These are phyloP conservation scores for Aphelinus atriplicis DNA, from an alignment of 1,140 invertebrate species.

Conservation along the genomic window DNA sequence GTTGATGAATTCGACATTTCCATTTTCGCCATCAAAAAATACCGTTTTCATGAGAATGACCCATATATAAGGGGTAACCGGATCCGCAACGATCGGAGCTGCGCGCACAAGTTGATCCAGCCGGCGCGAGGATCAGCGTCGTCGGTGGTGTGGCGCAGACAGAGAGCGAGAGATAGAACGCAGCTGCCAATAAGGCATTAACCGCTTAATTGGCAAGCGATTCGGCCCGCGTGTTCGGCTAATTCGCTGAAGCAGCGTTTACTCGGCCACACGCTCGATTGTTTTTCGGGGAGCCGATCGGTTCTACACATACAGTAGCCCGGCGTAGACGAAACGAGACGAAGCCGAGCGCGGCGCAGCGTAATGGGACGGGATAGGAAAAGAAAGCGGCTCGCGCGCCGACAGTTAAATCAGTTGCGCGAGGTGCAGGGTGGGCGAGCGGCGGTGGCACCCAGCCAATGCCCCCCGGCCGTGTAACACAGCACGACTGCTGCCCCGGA, in stretches of 20 bases:
- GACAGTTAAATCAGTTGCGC: constrained; percentile 55
- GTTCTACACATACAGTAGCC: too few relatives aligned
- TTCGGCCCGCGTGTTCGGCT: background rate
- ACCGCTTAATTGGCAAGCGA: constrained; percentile 8
- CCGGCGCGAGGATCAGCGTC: background rate
- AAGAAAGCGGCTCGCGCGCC: constrained; percentile 9
- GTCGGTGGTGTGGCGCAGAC: background rate
- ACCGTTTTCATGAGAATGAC: too few relatives aligned
- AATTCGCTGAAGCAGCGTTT: background rate
- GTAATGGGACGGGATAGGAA: background rate
- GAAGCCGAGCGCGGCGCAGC: background rate
- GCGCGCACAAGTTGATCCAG: background rate
- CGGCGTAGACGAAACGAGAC: too few relatives aligned
- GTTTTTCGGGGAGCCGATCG: background rate
- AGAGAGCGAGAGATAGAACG: too few relatives aligned
- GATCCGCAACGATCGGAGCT: too few relatives aligned
- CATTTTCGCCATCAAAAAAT: too few relatives aligned
- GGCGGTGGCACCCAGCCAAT: constrained; percentile 57
- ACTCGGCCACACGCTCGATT: background rate
- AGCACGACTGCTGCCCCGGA: constrained; percentile 14
- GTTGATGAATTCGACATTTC: too few relatives aligned
- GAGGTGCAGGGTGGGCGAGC: constrained; percentile 44
- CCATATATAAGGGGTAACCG: too few relatives aligned
- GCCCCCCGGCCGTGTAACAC: constrained; percentile 40
- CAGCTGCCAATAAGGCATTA: constrained; percentile 1